Evolutionary conservation across 2,888 invertebrate species (phyloP).

Genomic region (Synanthedon andrenaeformis): DNA sequence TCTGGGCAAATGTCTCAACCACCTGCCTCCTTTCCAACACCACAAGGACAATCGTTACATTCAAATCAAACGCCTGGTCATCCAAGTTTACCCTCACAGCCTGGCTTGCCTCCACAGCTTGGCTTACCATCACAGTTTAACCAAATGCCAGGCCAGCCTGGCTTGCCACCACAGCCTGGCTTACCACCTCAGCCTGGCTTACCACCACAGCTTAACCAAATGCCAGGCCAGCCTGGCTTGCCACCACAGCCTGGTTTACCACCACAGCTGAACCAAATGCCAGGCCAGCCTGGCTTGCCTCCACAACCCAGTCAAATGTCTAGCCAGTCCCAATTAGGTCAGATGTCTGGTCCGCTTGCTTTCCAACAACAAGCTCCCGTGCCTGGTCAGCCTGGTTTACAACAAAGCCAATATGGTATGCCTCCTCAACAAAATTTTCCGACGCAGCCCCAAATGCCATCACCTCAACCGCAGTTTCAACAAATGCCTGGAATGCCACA

Average conservation of each 20-base stretch:
- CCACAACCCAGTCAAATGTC: constrained; percentile 7
- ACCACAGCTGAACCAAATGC: constrained; percentile 4
- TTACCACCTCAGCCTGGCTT: constrained; percentile 6
- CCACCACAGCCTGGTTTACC: constrained; percentile 9
- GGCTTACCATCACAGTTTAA: constrained; percentile 6
- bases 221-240: constrained; percentile 4
- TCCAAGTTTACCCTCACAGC: constrained; percentile 6
- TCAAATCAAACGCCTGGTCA: constrained; percentile 1
- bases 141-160: constrained; percentile 2
- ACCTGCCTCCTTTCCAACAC: not conserved
- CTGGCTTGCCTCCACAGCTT: constrained; percentile 7
- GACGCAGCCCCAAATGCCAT: constrained; percentile 11
- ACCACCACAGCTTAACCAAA: constrained; percentile 6
- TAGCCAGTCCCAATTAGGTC: constrained; percentile 13
- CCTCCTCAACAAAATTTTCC: constrained; percentile 16
- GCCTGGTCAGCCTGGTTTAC: constrained; percentile 16
- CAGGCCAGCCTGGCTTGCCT: constrained; percentile 4
- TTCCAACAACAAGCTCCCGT: constrained; percentile 11
- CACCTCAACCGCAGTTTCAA: constrained; percentile 14
- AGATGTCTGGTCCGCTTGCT: constrained; percentile 12
- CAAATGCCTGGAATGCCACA: constrained; percentile 41
- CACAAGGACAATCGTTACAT: constrained; percentile 3
- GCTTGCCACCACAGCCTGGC: constrained; percentile 6
- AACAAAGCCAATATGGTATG: not conserved
- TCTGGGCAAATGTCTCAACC: constrained; percentile 3